Evolutionary conservation across 2,888 invertebrate genomes (phyloP).

Genomic region (Drosophila kambysellisi): DNA sequence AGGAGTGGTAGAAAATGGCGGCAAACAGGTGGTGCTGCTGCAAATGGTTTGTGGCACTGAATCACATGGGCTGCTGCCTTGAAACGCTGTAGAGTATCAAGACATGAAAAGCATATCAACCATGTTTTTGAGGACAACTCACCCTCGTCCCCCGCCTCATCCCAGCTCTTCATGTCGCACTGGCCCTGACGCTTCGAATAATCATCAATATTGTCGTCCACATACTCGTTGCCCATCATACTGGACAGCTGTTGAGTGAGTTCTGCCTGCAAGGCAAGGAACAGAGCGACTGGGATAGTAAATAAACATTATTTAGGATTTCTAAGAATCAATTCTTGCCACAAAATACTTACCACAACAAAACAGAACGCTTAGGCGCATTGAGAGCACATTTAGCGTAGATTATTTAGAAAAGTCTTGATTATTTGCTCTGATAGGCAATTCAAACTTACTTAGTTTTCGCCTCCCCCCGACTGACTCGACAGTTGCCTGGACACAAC

Average conservation of each 20-base stretch:
- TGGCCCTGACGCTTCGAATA: constrained; percentile 16
- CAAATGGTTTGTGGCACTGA: not conserved
- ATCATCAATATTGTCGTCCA: constrained; percentile 9
- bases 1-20: not conserved
- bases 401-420: constrained; percentile 26
- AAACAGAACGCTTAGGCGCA: constrained; percentile 59
- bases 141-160: constrained; percentile 11
- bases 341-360: constrained; percentile 63
- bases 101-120: not conserved
- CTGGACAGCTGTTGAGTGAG: constrained; percentile 31
- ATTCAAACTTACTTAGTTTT: constrained; percentile 18
- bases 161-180: constrained; percentile 6
- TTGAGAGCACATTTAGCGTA: constrained; percentile 67
- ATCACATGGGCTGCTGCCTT: constrained; percentile 11
- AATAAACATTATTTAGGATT: too few relatives aligned
- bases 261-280: constrained; percentile 27
- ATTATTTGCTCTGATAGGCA: constrained; percentile 16
- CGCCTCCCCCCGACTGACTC: not conserved
- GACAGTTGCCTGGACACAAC: not conserved
- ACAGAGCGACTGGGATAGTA: constrained; percentile 42
- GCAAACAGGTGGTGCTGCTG: constrained; percentile 14
- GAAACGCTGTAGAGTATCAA: constrained; percentile 3
- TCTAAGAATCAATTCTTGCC: not conserved
- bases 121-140: not conserved
- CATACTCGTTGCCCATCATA: constrained; percentile 20